These are phyloP conservation scores for Caradrina clavipalpis DNA, from an alignment of 2,888 invertebrate genomes.

Conservation along the genomic window DNA sequence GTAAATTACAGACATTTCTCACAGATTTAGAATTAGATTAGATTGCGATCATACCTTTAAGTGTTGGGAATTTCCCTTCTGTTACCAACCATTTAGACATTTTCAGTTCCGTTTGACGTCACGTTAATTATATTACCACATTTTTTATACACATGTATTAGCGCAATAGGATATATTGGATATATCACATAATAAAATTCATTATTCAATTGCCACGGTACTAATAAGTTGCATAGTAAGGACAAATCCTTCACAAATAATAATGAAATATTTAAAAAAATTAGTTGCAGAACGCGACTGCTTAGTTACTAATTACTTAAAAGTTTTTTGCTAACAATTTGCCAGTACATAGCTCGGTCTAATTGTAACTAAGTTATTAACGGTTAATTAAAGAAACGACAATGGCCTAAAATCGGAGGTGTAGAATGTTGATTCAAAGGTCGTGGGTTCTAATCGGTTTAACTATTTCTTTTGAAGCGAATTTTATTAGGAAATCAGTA, in stretches of 20 bases:
- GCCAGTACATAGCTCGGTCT: conserved; percentile 40
- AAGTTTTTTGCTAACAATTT: conserved; percentile 38
- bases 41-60: too few species aligned
- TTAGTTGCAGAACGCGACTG: conserved; percentile 19
- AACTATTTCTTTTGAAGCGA: neutral
- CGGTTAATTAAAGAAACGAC: conserved; percentile 38
- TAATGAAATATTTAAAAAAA: conserved; percentile 20
- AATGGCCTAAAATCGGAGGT: conserved; percentile 26
- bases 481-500: neutral
- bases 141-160: conserved; percentile 38
- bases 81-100: neutral
- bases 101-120: conserved; percentile 33
- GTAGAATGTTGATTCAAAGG: conserved; percentile 12
- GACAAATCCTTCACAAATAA: conserved; percentile 38
- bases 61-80: too few species aligned
- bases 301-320: conserved; percentile 25
- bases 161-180: conserved; percentile 52
- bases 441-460: conserved; percentile 11
- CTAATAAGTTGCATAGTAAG: conserved; percentile 18
- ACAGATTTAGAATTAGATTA: too few species aligned
- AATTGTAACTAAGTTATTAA: conserved; percentile 40
- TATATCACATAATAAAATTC: conserved; percentile 49
- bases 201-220: conserved; percentile 50
- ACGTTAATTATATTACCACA: conserved; percentile 39
- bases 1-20: too few species aligned